Evolutionary conservation across 1,140 invertebrate genomes (phyloP).

Genomic region (Cepaea nemoralis): DNA sequence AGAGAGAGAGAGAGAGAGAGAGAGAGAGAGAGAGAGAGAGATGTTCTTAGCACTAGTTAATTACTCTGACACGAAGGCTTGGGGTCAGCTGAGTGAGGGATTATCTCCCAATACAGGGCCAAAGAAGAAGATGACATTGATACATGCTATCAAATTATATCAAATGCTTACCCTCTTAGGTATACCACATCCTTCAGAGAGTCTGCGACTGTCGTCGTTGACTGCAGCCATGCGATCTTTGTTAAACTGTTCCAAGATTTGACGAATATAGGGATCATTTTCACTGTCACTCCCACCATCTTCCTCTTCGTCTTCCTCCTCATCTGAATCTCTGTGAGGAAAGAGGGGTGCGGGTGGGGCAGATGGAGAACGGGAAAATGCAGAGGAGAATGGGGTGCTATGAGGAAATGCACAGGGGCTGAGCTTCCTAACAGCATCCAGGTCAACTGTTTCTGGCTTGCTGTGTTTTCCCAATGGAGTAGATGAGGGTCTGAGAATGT

Average conservation of each 20-base stretch:
- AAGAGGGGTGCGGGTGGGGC: slow-evolving; percentile 62
- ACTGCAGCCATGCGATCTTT: slow-evolving; percentile 44
- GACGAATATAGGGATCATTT: slow-evolving; percentile 49
- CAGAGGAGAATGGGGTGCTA: slow-evolving; percentile 25
- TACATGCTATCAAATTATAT: background rate
- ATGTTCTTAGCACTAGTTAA: too few species aligned
- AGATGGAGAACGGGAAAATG: slow-evolving; percentile 58
- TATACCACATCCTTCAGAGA: slow-evolving; percentile 49
- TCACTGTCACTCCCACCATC: slow-evolving; percentile 54
- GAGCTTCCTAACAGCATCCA: slow-evolving; percentile 52
- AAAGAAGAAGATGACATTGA: too few species aligned
- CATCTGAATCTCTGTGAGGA: slow-evolving; percentile 50
- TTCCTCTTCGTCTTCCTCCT: slow-evolving; percentile 49
- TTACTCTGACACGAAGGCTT: too few species aligned
- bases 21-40: too few species aligned
- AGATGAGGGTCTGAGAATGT: slow-evolving; percentile 55
- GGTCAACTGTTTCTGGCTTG: slow-evolving; percentile 51
- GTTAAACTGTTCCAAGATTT: slow-evolving; percentile 49
- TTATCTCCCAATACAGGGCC: too few species aligned
- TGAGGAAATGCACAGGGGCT: slow-evolving; percentile 62
- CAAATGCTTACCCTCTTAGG: slow-evolving; percentile 44
- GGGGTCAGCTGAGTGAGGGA: too few species aligned
- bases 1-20: too few species aligned
- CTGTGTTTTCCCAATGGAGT: slow-evolving; percentile 41
- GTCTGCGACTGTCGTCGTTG: slow-evolving; percentile 45